Evolutionary conservation across 2,797 vertebrate species (phyloP).

Genomic region (Pterois miles): DNA sequence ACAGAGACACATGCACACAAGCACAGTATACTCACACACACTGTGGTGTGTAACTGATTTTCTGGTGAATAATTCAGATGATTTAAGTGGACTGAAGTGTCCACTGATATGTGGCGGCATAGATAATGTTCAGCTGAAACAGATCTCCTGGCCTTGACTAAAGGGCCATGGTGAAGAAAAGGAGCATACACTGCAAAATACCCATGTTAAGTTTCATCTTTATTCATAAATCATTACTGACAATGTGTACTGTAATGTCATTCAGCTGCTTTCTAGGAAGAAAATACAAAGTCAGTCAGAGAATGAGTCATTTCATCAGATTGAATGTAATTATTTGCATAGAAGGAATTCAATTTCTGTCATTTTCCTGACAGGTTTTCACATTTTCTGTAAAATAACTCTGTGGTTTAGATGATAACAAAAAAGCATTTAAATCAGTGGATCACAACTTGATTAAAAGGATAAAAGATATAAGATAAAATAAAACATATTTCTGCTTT

Average conservation of each 20-base stretch:
- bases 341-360: not conserved
- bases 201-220: not conserved
- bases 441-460: not conserved
- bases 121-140: conserved; percentile 33
- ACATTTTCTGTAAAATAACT: not conserved
- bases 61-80: conserved; percentile 59
- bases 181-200: not conserved
- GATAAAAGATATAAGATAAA: not conserved
- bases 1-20: not conserved
- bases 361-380: not conserved
- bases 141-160: conserved; percentile 9
- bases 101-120: conserved; percentile 26
- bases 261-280: not conserved
- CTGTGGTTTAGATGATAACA: not conserved
- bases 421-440: not conserved
- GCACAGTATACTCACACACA: not conserved
- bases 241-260: not conserved
- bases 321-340: not conserved
- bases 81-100: conserved; percentile 36
- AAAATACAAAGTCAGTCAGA: not conserved
- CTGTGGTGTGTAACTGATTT: not conserved
- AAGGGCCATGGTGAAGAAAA: not conserved
- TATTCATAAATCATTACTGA: conserved; percentile 9
- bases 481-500: not conserved
- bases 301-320: not conserved